Evolutionary conservation across 2,797 vertebrate species (phyloP).

Genomic region (Aplochiton taeniatus): DNA sequence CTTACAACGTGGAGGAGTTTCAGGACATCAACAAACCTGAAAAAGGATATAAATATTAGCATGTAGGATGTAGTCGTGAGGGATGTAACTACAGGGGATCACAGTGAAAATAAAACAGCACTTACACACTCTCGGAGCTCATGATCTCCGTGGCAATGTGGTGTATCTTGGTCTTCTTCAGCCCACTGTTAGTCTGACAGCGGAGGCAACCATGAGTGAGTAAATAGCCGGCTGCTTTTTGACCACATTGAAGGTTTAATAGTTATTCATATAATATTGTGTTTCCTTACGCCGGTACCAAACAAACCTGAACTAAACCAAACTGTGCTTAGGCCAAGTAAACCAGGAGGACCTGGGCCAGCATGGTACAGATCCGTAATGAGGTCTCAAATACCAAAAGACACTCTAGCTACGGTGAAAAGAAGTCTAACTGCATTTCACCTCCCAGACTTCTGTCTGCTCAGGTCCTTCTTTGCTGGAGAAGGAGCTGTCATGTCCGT

Average conservation of each 20-base stretch:
- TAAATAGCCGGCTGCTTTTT: too few species aligned
- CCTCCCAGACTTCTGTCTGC: slow-evolving; percentile 75
- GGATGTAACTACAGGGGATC: not conserved
- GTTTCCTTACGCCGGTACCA: too few species aligned
- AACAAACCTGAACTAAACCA: too few species aligned
- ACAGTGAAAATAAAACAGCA: slow-evolving; percentile 26
- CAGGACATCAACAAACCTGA: slow-evolving; percentile 95
- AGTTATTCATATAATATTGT: too few species aligned
- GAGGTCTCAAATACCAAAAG: too few species aligned
- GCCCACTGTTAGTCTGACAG: slow-evolving; percentile 67
- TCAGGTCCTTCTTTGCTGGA: slow-evolving; percentile 87
- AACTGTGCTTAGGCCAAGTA: too few species aligned
- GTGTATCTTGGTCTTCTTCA: slow-evolving; percentile 85
- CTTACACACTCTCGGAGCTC: slow-evolving; percentile 97
- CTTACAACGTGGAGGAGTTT: slow-evolving; percentile 97
- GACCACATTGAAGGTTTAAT: too few species aligned
- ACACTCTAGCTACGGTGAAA: too few species aligned
- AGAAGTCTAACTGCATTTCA: slow-evolving; percentile 50
- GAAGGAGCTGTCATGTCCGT: slow-evolving; percentile 82
- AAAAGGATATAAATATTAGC: slow-evolving; percentile 45
- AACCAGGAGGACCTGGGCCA: too few species aligned
- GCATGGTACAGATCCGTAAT: too few species aligned
- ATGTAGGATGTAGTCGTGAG: not conserved
- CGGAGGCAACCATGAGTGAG: slow-evolving; percentile 26
- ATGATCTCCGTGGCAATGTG: slow-evolving; percentile 95